phyloP scores from a whole-genome alignment of 2,797 vertebrate genomes.

The Schizothorax lantsangensis region DNA sequence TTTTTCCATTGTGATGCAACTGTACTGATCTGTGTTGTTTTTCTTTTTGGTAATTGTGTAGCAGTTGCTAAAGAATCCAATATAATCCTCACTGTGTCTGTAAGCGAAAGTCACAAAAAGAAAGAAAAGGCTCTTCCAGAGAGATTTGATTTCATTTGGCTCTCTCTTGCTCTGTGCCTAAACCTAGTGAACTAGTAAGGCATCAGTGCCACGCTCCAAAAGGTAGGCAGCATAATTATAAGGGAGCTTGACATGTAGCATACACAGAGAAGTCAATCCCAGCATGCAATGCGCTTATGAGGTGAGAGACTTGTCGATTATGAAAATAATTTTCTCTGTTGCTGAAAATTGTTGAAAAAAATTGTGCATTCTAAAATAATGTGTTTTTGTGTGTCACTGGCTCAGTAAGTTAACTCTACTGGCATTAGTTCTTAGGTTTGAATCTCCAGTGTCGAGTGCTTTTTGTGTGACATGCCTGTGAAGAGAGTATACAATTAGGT shows the following conservation, averaged over 20 bases:
- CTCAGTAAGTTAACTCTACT: no score
- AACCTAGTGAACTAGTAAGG: background rate
- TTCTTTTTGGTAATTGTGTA: constrained; percentile 13
- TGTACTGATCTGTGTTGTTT: constrained; percentile 5
- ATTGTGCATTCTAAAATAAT: background rate
- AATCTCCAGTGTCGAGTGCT: background rate
- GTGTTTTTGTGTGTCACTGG: background rate
- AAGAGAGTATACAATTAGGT: background rate
- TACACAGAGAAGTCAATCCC: background rate
- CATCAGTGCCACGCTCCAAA: background rate
- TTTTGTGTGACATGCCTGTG: background rate
- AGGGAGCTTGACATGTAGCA: background rate
- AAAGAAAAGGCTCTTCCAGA: background rate
- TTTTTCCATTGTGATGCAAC: constrained; percentile 29
- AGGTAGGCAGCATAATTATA: background rate
- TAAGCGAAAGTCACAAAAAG: constrained; percentile 5
- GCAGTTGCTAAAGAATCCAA: constrained; percentile 7
- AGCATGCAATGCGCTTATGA: background rate
- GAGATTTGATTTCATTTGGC: constrained; percentile 16
- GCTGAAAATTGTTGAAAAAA: background rate
- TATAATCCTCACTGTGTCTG: background rate
- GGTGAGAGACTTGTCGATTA: background rate
- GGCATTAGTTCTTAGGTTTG: background rate
- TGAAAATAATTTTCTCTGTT: background rate
- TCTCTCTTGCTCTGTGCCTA: constrained; percentile 1